These are phyloP conservation scores for Oplegnathus fasciatus DNA, from an alignment of 2,113 vertebrate genomes.

Conservation along the genomic window DNA sequence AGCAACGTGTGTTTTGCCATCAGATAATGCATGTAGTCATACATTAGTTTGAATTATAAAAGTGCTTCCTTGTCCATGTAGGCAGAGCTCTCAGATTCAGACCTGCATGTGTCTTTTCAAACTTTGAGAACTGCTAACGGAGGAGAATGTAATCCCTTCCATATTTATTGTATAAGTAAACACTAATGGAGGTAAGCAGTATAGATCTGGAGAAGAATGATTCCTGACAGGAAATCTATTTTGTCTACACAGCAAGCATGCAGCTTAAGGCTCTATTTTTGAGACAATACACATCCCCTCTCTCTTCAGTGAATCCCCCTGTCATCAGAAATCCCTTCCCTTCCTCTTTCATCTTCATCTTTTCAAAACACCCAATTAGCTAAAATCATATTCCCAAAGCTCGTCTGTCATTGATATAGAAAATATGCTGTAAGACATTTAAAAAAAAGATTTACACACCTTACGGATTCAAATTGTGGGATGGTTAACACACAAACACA, in stretches of 20 bases:
- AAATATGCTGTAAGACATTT: slow-evolving; percentile 25
- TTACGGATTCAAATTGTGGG: slow-evolving; percentile 19
- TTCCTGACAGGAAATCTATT: slow-evolving; percentile 75
- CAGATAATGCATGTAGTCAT: not conserved
- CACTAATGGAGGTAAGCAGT: slow-evolving; percentile 60
- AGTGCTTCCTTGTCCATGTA: not conserved
- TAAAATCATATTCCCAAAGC: slow-evolving; percentile 57
- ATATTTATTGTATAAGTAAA: slow-evolving; percentile 67
- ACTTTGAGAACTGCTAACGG: slow-evolving; percentile 48
- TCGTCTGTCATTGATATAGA: slow-evolving; percentile 39
- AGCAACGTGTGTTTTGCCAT: not conserved
- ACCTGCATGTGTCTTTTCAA: slow-evolving; percentile 17
- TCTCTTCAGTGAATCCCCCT: slow-evolving; percentile 44
- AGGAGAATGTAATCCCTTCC: slow-evolving; percentile 37
- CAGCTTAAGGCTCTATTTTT: slow-evolving; percentile 72
- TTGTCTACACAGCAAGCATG: slow-evolving; percentile 60
- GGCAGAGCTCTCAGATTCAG: not conserved
- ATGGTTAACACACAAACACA: slow-evolving; percentile 11
- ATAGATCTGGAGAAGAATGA: slow-evolving; percentile 65
- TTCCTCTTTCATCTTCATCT: slow-evolving; percentile 56
- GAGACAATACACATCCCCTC: slow-evolving; percentile 58
- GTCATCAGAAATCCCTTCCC: slow-evolving; percentile 68
- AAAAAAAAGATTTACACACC: slow-evolving; percentile 29
- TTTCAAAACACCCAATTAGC: slow-evolving; percentile 67
- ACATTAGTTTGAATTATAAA: not conserved